phyloP scores from a whole-genome alignment of 2,113 vertebrate genomes.

The Aspidoscelis tigris region DNA sequence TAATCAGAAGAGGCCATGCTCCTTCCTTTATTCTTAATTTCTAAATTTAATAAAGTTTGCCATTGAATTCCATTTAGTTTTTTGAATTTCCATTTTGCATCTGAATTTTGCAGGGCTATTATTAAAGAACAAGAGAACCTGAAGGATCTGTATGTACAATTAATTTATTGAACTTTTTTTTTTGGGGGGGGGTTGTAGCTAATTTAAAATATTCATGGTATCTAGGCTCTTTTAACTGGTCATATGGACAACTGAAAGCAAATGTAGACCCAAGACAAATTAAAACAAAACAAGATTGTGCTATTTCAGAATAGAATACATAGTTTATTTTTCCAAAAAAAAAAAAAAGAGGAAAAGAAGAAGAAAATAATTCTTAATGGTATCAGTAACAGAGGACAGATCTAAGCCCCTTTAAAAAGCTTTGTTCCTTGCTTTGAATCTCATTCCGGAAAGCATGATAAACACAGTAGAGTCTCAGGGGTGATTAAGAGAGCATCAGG shows the following conservation, averaged over 20 bases:
- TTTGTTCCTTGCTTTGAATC: slow-evolving; percentile 55
- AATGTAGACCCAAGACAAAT: neutral
- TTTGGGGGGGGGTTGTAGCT: too few species aligned
- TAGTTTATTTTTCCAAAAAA: too few species aligned
- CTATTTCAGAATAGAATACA: slow-evolving; percentile 6
- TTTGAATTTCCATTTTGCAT: too few species aligned
- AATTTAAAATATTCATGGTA: too few species aligned
- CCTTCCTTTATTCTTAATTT: too few species aligned
- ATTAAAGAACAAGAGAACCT: too few species aligned
- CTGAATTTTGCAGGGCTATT: too few species aligned
- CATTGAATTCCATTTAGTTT: too few species aligned
- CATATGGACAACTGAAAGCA: slow-evolving; percentile 1
- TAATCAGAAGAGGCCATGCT: too few species aligned
- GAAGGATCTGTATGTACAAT: neutral
- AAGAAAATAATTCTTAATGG: slow-evolving; percentile 48
- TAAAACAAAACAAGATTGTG: neutral
- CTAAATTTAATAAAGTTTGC: too few species aligned
- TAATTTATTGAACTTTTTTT: neutral
- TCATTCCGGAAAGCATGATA: slow-evolving; percentile 60
- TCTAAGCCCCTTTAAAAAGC: slow-evolving; percentile 64
- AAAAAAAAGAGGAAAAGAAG: slow-evolving; percentile 3
- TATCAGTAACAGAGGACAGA: slow-evolving; percentile 66
- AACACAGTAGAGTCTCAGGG: slow-evolving; percentile 58
- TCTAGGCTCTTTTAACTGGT: neutral
- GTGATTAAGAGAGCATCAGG: slow-evolving; percentile 65